phyloP scores from a whole-genome alignment of 1,140 invertebrate genomes.

The Lerema accius region DNA sequence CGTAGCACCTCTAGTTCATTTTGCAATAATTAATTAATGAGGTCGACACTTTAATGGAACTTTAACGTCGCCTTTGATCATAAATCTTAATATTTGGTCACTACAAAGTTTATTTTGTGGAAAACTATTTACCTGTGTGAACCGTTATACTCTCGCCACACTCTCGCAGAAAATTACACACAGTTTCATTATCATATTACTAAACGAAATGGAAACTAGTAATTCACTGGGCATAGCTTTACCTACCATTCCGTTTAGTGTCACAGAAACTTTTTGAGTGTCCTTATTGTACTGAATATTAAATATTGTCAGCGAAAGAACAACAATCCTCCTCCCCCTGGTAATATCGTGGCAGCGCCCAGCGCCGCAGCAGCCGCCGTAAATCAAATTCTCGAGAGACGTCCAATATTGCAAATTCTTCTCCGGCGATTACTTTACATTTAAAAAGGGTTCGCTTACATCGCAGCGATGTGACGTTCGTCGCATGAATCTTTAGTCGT shows the following conservation, averaged over 20 bases:
- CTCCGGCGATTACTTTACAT: background rate
- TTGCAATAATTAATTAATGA: conserved; percentile 34
- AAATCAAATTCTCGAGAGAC: background rate
- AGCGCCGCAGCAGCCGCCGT: too few relatives aligned
- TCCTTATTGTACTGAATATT: too few relatives aligned
- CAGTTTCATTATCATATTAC: too few relatives aligned
- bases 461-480: too few relatives aligned
- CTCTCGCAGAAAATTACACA: too few relatives aligned
- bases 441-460: too few relatives aligned
- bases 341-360: background rate
- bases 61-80: conserved; percentile 15
- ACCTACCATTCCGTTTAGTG: too few relatives aligned
- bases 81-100: conserved; percentile 16
- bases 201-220: too few relatives aligned
- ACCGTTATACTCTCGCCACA: too few relatives aligned
- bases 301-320: background rate
- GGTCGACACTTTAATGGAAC: conserved; percentile 16
- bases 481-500: too few relatives aligned
- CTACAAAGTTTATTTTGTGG: background rate
- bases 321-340: background rate
- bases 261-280: too few relatives aligned
- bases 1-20: conserved; percentile 20
- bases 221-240: too few relatives aligned
- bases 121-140: conserved; percentile 7
- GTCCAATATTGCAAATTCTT: background rate